Percentiles rank a stretch among this genome's conserved stretches.
Conservation (phyloP, 1,140 invertebrate genomes). For the Goniozus legneri region DNA sequence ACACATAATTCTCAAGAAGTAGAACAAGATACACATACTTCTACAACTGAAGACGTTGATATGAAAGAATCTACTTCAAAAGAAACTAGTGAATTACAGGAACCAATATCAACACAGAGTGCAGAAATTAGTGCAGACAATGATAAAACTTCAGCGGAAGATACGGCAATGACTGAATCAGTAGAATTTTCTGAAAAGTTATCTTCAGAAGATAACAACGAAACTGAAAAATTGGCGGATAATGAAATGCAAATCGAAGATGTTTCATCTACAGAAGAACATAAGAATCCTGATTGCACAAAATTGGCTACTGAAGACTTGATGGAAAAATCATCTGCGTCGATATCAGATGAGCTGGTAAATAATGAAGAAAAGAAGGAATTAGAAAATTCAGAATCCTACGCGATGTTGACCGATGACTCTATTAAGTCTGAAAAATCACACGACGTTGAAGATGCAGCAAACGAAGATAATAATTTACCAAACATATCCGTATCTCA, state of each 20-base stretch:
- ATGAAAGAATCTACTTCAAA: conserved; percentile 14
- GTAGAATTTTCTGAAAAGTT: neutral
- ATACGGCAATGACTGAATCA: too few species aligned
- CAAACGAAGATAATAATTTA: conserved; percentile 16
- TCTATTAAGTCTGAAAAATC: neutral
- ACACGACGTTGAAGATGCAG: neutral
- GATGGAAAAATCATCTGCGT: neutral
- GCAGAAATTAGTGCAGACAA: too few species aligned
- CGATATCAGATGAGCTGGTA: neutral
- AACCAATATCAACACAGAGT: too few species aligned
- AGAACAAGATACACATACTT: conserved; percentile 40
- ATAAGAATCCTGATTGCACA: too few species aligned
- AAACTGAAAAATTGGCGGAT: conserved; percentile 21
- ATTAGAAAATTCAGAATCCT: too few species aligned
- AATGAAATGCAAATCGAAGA: conserved; percentile 18
- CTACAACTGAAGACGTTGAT: conserved; percentile 14
- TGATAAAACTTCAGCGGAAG: too few species aligned
- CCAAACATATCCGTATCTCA: conserved; percentile 8
- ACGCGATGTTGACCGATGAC: too few species aligned
- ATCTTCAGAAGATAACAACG: conserved; percentile 12
- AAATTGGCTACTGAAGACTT: neutral
- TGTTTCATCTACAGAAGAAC: conserved; percentile 11
- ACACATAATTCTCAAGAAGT: conserved; percentile 28
- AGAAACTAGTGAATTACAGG: conserved; percentile 7
- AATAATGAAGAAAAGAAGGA: conserved; percentile 3